These are phyloP conservation scores for Brotula barbata DNA, from an alignment of 2,797 vertebrate genomes.

Conservation along the genomic window DNA sequence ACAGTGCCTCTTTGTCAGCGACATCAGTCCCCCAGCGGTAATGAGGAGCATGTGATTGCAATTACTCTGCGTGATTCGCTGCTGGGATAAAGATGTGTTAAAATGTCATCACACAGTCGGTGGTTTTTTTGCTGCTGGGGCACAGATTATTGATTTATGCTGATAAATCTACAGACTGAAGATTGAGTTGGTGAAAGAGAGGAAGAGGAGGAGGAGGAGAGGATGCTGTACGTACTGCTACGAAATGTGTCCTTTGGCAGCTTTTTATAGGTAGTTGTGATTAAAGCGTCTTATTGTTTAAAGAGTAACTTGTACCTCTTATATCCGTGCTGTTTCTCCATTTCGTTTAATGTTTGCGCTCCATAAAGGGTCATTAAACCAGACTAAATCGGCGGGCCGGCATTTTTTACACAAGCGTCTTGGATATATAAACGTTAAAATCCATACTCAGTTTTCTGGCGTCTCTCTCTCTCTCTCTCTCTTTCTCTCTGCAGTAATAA, in stretches of 20 bases:
- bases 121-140: not conserved
- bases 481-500: no score
- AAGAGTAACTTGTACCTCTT: not conserved
- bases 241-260: not conserved
- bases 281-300: not conserved
- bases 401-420: not conserved
- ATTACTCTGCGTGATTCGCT: constrained; percentile 44
- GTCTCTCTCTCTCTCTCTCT: no score
- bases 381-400: no score
- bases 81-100: constrained; percentile 28
- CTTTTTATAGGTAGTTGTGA: not conserved
- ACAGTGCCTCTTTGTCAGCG: constrained; percentile 28
- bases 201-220: no score
- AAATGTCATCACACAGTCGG: constrained; percentile 41
- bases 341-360: not conserved
- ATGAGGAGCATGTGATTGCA: constrained; percentile 52
- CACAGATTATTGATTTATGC: constrained; percentile 22
- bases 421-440: not conserved
- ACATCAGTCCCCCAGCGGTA: constrained; percentile 13
- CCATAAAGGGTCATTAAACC: not conserved
- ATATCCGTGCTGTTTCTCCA: not conserved
- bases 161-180: constrained; percentile 19
- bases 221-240: no score
- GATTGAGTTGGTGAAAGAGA: not conserved
- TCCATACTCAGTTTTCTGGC: not conserved